Base-by-base conservation (phyloP, 2,797 vertebrate species). In the Clarias pachynema region DNA sequence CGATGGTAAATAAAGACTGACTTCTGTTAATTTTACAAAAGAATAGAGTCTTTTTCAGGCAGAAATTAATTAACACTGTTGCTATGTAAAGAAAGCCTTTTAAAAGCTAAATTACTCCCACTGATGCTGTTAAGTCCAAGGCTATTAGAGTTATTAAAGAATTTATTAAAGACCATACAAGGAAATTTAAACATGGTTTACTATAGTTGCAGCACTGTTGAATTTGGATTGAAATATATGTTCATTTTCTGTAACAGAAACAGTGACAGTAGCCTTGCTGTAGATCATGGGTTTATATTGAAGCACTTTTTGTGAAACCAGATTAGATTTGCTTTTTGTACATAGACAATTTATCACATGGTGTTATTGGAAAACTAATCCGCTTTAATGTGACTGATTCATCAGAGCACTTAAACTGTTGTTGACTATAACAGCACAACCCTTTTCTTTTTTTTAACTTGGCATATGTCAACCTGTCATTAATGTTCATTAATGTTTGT, bases 1-100 rank as follows among this genome's bases (percentile, higher is more conserved):
- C 97, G 14, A 98, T 99, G 98, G 98, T 88, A 40, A 7, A 73
- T 40, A 82, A 63, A 8, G n/a, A 81, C 40, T 7, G 14, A 29
- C 15, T 18, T n/a, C 26, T 60, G 0, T 24, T 59, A 16, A 24
- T 59, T 15, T 31, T 22, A 31, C 73, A 4, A 53, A 7, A 56
- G 18, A 20, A 75, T 57, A 56, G 37, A 26, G 53, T 53, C 7
- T 31, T 56, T 56, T 20, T 2, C 14, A 18, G 24, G 40, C 70
- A 53, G 40, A 53, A 49, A 73, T n/a, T 26, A 6, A 26, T 14
- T 49, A 44, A 49, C 22, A 20, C 22, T 73, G 24, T 26, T 49
- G 7, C 10, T 75, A 20, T 56, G 22, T 56, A 20, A 1, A 20
- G 8, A 56, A 10, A 56, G 5, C 16, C 22, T 57, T 75, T 57